Base-by-base conservation (phyloP, 2,113 vertebrate species). In the Columba livia region DNA sequence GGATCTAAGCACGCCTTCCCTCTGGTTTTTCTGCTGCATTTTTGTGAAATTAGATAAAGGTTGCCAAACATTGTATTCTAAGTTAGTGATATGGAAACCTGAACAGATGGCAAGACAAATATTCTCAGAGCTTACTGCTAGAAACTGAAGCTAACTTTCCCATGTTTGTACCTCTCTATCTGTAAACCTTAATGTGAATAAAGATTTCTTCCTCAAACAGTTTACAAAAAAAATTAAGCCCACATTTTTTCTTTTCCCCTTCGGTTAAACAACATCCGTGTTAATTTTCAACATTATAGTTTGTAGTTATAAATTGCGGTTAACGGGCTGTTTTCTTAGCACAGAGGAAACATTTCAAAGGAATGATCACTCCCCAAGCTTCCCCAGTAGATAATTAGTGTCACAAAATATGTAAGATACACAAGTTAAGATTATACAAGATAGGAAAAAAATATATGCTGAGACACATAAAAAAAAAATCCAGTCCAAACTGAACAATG, bases 291-390 rank as follows among this genome's bases (percentile, higher is more conserved):
- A 24, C 13, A 78, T 74, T 88, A 23, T 5, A 48, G 15, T 71
- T 71, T 79, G 8, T 48, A 36, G 5, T 16, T 50, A 58, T 7
- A 71, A 88, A 44, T n/a, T 19, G 14, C 40, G 44, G 23, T 79
- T 88, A 15, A 54, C 36, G 53, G 19, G 11, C 6, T 54, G 11
- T 50, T 89, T 79, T 40, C 25, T 81, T 57, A 54, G 16, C 15
- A 42, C 4, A 42, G 12, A 28, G 9, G 25, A 85, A 81, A 56
- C 2, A n/a, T 88, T 69, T 38, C 44, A 77, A 61, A 73, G 6
- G 42, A 54, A 51, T 24, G 0, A n/a, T 72, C 48, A 36, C 5
- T 11, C 1, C 20, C 6, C 42, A 61, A 0, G 34, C 72, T 72
- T 66, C 78, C 54, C 65, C 12, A 72, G 10, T 12, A 84, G 11